Percentiles rank a stretch among this genome's conserved stretches.
Evolutionary conservation across 2,113 vertebrate genomes (phyloP).

Genomic region (Tinamus guttatus): DNA sequence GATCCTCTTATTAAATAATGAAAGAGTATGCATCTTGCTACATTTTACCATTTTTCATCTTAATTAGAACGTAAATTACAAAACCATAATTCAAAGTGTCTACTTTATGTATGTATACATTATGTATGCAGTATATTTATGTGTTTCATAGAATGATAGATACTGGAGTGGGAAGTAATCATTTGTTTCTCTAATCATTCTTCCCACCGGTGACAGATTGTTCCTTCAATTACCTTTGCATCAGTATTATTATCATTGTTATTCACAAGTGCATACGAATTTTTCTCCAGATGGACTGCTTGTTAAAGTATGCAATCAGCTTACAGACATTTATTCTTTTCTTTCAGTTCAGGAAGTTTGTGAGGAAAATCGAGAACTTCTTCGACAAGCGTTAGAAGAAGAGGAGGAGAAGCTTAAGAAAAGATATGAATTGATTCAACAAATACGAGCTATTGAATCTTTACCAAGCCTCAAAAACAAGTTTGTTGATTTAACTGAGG

Average conservation of each 20-base stretch:
- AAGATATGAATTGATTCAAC: slow-evolving; percentile 81
- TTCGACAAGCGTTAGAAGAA: slow-evolving; percentile 79
- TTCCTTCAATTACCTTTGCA: slow-evolving; percentile 37
- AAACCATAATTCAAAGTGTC: slow-evolving; percentile 3
- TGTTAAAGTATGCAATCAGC: slow-evolving; percentile 9
- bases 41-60: background rate
- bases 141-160: slow-evolving; percentile 5
- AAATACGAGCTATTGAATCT: slow-evolving; percentile 84
- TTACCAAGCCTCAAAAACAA: slow-evolving; percentile 74
- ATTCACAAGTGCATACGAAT: slow-evolving; percentile 9
- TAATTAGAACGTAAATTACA: slow-evolving; percentile 20
- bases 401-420: slow-evolving; percentile 79
- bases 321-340: slow-evolving; percentile 5
- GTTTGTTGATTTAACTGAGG: slow-evolving; percentile 89
- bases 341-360: slow-evolving; percentile 86
- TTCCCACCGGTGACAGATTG: slow-evolving; percentile 47
- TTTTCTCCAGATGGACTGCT: slow-evolving; percentile 41
- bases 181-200: slow-evolving; percentile 43
- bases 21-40: background rate
- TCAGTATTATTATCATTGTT: background rate
- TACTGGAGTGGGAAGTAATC: slow-evolving; percentile 13
- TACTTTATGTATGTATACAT: background rate
- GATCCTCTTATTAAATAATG: slow-evolving; percentile 1
- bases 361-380: slow-evolving; percentile 82
- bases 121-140: background rate